Conservation (phyloP, 2,113 vertebrate genomes). For the Pterocles gutturalis region DNA sequence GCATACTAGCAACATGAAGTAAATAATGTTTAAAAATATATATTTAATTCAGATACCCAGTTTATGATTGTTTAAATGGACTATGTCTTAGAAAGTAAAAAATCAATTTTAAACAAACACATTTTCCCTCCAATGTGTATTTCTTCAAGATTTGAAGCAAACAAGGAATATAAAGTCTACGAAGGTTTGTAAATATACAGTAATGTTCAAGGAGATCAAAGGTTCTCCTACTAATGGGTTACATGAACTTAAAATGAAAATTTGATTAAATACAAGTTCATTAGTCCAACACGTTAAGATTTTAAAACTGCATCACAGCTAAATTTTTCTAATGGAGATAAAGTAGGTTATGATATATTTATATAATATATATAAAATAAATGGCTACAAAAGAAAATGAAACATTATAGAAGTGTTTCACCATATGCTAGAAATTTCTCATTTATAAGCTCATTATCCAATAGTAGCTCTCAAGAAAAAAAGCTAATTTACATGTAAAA, state of each 20-base stretch:
- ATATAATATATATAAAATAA: not conserved
- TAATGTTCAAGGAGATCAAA: not conserved
- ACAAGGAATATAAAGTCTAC: not conserved
- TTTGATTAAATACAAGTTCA: not conserved
- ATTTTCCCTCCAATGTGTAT: not conserved
- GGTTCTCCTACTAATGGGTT: not conserved
- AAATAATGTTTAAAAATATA: not conserved
- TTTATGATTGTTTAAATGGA: not conserved
- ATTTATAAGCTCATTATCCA: slow-evolving; percentile 75
- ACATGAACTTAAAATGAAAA: not conserved
- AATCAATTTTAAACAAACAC: not conserved
- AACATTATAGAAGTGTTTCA: slow-evolving; percentile 51
- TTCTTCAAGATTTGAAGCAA: not conserved
- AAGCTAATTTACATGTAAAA: slow-evolving; percentile 84
- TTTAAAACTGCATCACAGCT: not conserved
- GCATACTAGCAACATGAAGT: not conserved
- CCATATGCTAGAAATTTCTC: slow-evolving; percentile 52
- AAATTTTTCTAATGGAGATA: not conserved
- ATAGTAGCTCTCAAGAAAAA: slow-evolving; percentile 77
- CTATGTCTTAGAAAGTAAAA: not conserved
- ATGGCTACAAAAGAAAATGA: slow-evolving; percentile 14
- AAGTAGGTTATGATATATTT: slow-evolving; percentile 4
- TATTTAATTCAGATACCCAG: not conserved
- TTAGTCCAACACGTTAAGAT: not conserved
- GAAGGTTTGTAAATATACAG: not conserved